These are phyloP conservation scores for Alentia gelatinosa DNA, from an alignment of 2,888 invertebrate species.

Conservation along the genomic window DNA sequence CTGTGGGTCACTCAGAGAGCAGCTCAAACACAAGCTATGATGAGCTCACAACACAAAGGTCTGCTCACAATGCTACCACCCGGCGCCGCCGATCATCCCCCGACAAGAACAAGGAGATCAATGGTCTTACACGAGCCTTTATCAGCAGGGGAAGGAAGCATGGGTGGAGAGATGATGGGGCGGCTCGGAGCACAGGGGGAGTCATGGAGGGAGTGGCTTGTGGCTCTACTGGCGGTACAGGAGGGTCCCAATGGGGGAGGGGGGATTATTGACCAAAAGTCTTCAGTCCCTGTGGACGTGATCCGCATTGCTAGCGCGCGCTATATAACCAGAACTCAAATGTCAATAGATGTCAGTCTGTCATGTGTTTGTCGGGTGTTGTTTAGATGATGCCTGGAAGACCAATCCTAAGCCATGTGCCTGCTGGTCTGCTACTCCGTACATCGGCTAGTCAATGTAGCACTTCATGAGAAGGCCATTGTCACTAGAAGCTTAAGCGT, in stretches of 20 bases:
- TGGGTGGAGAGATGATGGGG: neutral
- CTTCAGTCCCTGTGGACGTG: neutral
- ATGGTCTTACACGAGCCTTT: neutral
- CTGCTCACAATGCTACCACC: neutral
- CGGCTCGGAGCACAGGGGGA: neutral
- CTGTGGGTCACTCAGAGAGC: neutral
- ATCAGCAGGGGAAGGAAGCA: neutral
- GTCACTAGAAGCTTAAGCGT: no score
- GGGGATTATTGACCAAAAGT: neutral
- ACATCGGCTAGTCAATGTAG: no score
- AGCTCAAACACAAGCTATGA: neutral
- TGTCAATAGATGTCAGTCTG: neutral
- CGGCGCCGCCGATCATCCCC: neutral
- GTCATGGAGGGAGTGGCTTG: neutral
- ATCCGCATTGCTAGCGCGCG: neutral
- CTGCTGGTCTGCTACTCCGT: no score
- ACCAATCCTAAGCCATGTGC: no score
- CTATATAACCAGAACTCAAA: neutral
- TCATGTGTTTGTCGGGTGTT: neutral
- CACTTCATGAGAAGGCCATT: no score
- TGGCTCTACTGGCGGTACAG: neutral
- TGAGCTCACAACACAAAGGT: neutral
- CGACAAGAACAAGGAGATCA: conserved; percentile 12
- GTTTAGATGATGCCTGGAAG: neutral
- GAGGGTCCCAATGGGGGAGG: neutral